Conservation (phyloP, 2,888 invertebrate species). For the Trichacis sp. region DNA sequence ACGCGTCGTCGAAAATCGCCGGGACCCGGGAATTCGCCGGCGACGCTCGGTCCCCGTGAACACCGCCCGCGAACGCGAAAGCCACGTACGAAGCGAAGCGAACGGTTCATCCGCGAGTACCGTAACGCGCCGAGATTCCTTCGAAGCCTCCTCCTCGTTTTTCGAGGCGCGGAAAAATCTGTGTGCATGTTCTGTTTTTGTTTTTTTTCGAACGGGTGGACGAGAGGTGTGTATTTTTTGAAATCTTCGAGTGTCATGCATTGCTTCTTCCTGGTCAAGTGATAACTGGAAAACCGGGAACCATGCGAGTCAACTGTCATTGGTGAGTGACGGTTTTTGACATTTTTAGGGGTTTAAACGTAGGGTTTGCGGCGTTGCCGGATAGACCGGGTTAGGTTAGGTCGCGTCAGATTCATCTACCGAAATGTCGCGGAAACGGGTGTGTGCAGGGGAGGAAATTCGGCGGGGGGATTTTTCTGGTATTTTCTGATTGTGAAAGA, state of each 20-base stretch:
- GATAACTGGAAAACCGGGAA: neutral
- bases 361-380: no score
- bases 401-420: neutral
- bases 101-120: constrained; percentile 36
- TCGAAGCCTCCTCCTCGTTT: neutral
- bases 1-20: constrained; percentile 8
- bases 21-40: constrained; percentile 4
- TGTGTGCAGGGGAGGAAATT: no score
- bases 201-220: neutral
- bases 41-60: neutral
- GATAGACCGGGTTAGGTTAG: neutral
- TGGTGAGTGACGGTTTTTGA: constrained; percentile 1
- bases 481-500: no score
- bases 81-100: neutral
- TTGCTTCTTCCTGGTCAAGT: neutral
- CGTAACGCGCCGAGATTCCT: constrained; percentile 37
- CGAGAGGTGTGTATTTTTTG: neutral
- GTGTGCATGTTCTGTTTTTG: neutral
- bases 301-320: neutral
- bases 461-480: no score
- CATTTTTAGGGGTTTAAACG: neutral
- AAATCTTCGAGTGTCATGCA: neutral
- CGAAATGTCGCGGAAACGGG: no score
- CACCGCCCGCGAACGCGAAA: neutral
- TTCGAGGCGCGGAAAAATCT: neutral